These are phyloP conservation scores for Pemphredon lugubris DNA, from an alignment of 2,888 invertebrate species.

Conservation along the genomic window DNA sequence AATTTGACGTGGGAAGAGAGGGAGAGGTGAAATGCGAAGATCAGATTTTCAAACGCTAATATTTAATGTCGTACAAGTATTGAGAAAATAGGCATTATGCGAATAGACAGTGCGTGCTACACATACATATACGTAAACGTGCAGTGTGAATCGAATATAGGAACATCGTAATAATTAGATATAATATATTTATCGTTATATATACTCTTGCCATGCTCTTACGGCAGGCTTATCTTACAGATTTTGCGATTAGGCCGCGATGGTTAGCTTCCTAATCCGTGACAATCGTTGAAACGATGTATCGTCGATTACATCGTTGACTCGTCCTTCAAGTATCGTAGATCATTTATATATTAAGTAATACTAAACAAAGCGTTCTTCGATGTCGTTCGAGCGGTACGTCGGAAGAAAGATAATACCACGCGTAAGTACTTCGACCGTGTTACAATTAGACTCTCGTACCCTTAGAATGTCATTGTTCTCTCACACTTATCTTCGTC, in stretches of 20 bases:
- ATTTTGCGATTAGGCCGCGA: no score
- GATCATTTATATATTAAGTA: constrained; percentile 3
- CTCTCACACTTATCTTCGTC: constrained; percentile 14
- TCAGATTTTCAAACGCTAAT: constrained; percentile 32
- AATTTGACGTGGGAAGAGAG: background rate
- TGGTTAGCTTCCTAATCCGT: no score
- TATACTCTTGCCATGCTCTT: no score
- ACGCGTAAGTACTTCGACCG: no score
- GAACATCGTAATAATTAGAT: constrained; percentile 26
- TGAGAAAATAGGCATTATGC: constrained; percentile 49
- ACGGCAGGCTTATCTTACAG: no score
- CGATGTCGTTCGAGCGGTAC: constrained; percentile 19
- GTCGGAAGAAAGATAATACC: constrained; percentile 4
- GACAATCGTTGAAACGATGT: background rate
- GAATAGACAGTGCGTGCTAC: constrained; percentile 42
- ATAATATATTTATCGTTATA: no score
- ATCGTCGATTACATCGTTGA: background rate
- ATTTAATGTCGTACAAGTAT: constrained; percentile 57
- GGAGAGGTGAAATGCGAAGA: background rate
- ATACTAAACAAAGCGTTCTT: constrained; percentile 27
- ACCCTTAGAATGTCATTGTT: no score
- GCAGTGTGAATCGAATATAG: constrained; percentile 30
- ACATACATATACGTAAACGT: constrained; percentile 32
- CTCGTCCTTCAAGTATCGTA: background rate
- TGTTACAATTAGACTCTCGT: no score